Conservation (phyloP, 2,797 vertebrate species). For the Tenualosa ilisha region DNA sequence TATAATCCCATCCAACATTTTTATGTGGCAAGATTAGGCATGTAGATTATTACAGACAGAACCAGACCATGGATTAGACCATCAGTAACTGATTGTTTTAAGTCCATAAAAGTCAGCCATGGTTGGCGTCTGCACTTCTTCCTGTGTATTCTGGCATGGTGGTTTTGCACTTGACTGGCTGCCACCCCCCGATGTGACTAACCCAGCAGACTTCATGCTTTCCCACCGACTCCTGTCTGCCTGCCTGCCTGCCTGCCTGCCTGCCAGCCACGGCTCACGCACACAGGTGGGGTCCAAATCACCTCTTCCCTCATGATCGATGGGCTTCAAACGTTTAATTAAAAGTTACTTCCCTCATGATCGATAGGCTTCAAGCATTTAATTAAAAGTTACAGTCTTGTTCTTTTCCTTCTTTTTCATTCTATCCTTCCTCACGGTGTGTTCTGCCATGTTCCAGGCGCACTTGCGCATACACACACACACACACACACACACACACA, state of each 20-base stretch:
- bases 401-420: not conserved
- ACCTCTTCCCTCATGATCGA: not conserved
- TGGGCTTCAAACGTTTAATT: not conserved
- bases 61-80: not conserved
- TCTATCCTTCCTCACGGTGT: not conserved
- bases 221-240: not conserved
- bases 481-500: not conserved
- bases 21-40: not conserved
- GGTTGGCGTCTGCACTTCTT: not conserved
- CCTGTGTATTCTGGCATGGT: not conserved
- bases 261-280: too few relatives aligned
- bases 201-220: not conserved
- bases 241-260: not conserved
- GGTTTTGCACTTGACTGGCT: not conserved
- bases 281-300: not conserved
- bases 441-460: not conserved
- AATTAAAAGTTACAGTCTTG: not conserved
- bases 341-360: not conserved
- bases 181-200: not conserved
- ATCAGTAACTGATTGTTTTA: not conserved
- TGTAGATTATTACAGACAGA: not conserved
- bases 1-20: too few relatives aligned
- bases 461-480: not conserved
- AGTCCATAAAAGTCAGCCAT: not conserved
- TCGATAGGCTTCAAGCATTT: not conserved